These are phyloP conservation scores for Porites rus DNA, from an alignment of 92 coral and sea anemone species.

Conservation along the genomic window DNA sequence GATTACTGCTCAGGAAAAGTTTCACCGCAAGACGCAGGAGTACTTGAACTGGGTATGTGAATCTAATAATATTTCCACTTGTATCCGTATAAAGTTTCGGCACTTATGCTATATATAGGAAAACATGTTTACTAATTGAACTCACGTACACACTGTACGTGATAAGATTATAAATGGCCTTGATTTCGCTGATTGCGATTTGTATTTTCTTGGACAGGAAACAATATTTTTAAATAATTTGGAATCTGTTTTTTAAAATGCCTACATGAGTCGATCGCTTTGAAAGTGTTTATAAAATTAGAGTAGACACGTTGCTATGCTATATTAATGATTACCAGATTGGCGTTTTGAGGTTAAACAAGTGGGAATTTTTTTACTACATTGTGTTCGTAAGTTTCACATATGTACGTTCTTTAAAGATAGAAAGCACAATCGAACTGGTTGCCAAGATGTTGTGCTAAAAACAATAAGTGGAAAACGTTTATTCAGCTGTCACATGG, in stretches of 20 bases:
- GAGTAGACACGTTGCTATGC: constrained; percentile 17
- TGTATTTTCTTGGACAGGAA: neutral
- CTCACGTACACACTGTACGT: constrained; percentile 10
- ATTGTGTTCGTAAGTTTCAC: no score
- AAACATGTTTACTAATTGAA: neutral
- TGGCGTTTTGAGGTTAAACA: neutral
- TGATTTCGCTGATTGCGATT: neutral
- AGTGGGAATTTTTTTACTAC: no score
- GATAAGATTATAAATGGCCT: constrained; percentile 6
- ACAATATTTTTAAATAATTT: neutral
- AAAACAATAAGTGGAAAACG: neutral
- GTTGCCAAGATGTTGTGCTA: neutral
- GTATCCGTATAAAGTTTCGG: constrained; percentile 9
- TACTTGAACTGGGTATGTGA: constrained; percentile 87
- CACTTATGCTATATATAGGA: constrained; percentile 25
- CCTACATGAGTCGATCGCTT: neutral
- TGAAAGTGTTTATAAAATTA: neutral
- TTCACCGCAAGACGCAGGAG: constrained; percentile 80
- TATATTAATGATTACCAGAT: neutral
- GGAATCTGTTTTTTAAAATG: neutral
- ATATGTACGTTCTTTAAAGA: no score
- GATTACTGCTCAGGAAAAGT: constrained; percentile 90
- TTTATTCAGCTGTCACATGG: constrained; percentile 15
- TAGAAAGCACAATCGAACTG: neutral
- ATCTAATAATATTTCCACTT: neutral